These are phyloP conservation scores for Rhynchonema sp. DNA, from an alignment of 2,888 invertebrate genomes.

Conservation along the genomic window DNA sequence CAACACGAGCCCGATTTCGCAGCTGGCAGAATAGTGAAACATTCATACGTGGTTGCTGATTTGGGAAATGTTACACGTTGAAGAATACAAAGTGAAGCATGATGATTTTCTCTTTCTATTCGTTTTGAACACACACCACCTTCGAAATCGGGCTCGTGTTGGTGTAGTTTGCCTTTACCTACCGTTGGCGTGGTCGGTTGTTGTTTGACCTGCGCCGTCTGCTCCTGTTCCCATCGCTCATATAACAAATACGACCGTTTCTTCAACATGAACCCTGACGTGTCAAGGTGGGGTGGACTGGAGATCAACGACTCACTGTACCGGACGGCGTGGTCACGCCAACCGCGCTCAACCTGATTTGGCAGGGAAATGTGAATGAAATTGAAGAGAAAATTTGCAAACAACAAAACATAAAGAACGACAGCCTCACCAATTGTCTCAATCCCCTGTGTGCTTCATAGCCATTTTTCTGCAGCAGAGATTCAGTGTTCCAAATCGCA, in stretches of 20 bases:
- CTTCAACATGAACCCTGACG: slow-evolving; percentile 1
- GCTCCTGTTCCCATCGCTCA: background rate
- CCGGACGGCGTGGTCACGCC: background rate
- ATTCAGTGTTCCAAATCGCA: slow-evolving; percentile 41
- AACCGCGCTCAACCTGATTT: background rate
- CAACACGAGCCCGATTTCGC: no score
- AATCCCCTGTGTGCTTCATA: slow-evolving; percentile 3
- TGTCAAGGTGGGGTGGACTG: background rate
- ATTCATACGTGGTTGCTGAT: no score
- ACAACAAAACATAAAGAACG: no score
- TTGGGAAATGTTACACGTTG: no score
- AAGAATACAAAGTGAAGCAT: no score
- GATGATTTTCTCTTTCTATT: no score
- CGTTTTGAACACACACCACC: no score
- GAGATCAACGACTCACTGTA: background rate
- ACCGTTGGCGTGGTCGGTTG: background rate
- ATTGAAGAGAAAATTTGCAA: no score
- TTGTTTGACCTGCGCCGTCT: background rate
- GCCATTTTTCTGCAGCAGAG: slow-evolving; percentile 1
- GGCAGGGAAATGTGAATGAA: no score
- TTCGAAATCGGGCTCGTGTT: no score
- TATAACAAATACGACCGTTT: slow-evolving; percentile 23
- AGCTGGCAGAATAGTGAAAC: no score
- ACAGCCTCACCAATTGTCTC: slow-evolving; percentile 1
- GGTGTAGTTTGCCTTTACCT: no score